A percentile compares a stretch with the other conserved stretches of the same genome.
phyloP scores from a whole-genome alignment of 2,888 invertebrate species.

The Papilio demoleus region DNA sequence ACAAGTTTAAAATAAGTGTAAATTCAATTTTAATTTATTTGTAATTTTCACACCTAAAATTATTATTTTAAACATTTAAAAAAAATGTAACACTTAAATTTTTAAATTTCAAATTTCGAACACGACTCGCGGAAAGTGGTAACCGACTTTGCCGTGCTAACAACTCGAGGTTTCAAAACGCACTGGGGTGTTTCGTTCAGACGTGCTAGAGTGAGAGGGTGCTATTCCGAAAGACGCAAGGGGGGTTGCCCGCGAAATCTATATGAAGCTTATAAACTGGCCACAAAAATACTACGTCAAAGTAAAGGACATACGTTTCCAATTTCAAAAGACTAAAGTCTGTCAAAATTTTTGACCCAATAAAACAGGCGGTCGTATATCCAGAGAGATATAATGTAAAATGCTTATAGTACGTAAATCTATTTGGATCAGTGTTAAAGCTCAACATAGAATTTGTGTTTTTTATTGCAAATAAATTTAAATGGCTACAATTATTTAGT shows the following conservation, averaged over 20 bases:
- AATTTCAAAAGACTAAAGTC: constrained; percentile 33
- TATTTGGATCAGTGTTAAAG: too few species aligned
- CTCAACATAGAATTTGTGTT: too few species aligned
- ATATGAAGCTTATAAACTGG: constrained; percentile 58
- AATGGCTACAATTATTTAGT: too few species aligned
- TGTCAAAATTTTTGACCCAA: neutral
- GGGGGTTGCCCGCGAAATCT: constrained; percentile 62
- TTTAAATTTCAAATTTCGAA: constrained; percentile 52
- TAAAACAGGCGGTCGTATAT: neutral
- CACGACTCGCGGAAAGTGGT: constrained; percentile 35
- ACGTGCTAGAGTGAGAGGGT: constrained; percentile 56
- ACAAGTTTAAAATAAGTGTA: constrained; percentile 1
- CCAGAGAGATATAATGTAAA: too few species aligned
- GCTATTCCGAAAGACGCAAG: constrained; percentile 48
- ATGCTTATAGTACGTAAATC: too few species aligned
- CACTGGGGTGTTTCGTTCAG: constrained; percentile 61
- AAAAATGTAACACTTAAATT: constrained; percentile 32
- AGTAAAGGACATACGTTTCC: constrained; percentile 39
- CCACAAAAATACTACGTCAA: constrained; percentile 41
- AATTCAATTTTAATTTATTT: constrained; percentile 7
- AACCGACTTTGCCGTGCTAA: constrained; percentile 45
- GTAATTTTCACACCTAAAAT: neutral
- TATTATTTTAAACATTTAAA: constrained; percentile 9
- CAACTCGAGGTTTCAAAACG: constrained; percentile 55
- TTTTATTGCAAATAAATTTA: too few species aligned